Evolutionary conservation across 2,888 invertebrate species (phyloP).

Genomic region (Cephus spinipes): DNA sequence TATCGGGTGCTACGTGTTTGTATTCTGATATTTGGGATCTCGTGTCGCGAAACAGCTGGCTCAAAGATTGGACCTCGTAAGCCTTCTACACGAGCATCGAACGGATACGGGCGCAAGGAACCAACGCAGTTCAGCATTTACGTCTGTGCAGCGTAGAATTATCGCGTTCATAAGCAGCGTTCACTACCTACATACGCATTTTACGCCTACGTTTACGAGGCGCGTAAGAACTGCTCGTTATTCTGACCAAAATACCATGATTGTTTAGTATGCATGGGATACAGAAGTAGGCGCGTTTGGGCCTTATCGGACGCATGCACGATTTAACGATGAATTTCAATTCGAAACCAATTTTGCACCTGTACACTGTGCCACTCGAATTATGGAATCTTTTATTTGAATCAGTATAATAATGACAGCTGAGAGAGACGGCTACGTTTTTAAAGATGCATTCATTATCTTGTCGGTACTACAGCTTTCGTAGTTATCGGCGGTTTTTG

Average conservation of each 20-base stretch:
- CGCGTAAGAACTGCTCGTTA: neutral
- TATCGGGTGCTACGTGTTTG: too few species aligned
- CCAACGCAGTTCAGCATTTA: neutral
- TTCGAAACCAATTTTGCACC: neutral
- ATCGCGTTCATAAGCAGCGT: neutral
- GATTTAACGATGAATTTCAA: neutral
- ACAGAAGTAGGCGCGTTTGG: neutral
- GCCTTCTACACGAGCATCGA: neutral
- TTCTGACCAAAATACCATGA: neutral
- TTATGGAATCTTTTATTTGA: neutral
- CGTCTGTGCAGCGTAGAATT: neutral
- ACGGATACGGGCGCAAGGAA: neutral
- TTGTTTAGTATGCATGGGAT: neutral
- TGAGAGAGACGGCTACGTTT: too few species aligned
- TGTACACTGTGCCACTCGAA: neutral
- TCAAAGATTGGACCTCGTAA: neutral
- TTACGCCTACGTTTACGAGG: neutral
- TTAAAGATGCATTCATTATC: neutral
- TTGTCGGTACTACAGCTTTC: neutral
- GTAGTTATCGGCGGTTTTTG: neutral
- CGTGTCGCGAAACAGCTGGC: neutral
- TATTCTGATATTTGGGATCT: neutral
- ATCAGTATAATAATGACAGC: neutral
- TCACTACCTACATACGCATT: neutral
- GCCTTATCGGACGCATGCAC: neutral